Conservation (phyloP, 2,113 vertebrate species). For the Misgurnus anguillicaudatus region DNA sequence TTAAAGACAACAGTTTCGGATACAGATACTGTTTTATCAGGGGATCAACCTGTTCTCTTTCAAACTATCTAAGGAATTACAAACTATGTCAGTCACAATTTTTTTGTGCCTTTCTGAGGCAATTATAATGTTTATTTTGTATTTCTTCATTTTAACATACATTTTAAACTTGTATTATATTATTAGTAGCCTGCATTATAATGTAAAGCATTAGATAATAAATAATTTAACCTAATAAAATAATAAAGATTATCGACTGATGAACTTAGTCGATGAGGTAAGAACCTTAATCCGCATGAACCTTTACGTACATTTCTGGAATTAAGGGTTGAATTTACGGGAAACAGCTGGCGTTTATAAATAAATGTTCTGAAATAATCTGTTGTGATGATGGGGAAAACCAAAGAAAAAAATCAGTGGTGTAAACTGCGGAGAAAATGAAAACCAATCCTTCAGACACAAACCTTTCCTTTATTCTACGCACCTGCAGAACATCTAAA, state of each 20-base stretch:
- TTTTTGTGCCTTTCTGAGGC: too few relatives aligned
- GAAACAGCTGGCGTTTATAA: constrained; percentile 40
- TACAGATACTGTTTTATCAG: too few relatives aligned
- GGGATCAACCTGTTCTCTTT: too few relatives aligned
- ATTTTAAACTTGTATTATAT: too few relatives aligned
- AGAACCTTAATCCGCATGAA: too few relatives aligned
- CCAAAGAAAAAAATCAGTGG: neutral
- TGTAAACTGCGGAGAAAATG: constrained; percentile 10
- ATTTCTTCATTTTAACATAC: too few relatives aligned
- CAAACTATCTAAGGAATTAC: too few relatives aligned
- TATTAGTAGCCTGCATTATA: neutral
- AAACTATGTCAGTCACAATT: too few relatives aligned
- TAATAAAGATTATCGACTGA: neutral
- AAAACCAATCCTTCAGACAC: neutral
- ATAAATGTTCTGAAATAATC: constrained; percentile 11
- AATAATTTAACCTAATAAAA: too few relatives aligned
- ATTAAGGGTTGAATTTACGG: neutral
- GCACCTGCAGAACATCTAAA: constrained; percentile 13
- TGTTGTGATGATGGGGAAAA: constrained; percentile 27
- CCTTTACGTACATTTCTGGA: neutral
- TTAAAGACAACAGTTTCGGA: too few relatives aligned
- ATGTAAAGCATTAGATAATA: too few relatives aligned
- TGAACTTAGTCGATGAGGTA: neutral
- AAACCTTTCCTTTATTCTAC: neutral
- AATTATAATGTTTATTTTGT: too few relatives aligned